phyloP scores from a whole-genome alignment of 2,888 invertebrate species.

The Phortica magna region DNA sequence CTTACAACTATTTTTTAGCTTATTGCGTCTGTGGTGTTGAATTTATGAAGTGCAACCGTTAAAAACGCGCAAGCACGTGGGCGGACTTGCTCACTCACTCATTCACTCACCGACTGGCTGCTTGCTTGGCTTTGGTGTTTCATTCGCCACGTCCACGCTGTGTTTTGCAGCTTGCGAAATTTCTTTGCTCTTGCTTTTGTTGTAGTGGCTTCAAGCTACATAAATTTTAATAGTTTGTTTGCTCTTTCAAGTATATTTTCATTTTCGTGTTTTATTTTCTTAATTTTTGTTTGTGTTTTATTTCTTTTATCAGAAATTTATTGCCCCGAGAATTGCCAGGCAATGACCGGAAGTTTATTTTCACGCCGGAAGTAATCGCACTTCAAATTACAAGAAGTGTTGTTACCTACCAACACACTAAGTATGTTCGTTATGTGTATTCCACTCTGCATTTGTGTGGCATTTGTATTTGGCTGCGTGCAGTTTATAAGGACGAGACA shows the following conservation, averaged over 20 bases:
- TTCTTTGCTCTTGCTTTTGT: background rate
- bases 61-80: slow-evolving; percentile 20
- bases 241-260: slow-evolving; percentile 32
- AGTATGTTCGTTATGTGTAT: background rate
- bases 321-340: slow-evolving; percentile 36
- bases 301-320: slow-evolving; percentile 41
- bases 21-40: slow-evolving; percentile 31
- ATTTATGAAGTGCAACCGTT: slow-evolving; percentile 46
- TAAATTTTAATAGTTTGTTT: slow-evolving; percentile 42
- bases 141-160: background rate
- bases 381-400: slow-evolving; percentile 34
- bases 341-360: slow-evolving; percentile 36
- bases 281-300: slow-evolving; percentile 24
- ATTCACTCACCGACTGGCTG: background rate
- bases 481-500: background rate
- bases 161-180: background rate
- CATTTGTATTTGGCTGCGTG: background rate
- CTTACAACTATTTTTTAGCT: slow-evolving; percentile 17
- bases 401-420: background rate
- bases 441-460: background rate
- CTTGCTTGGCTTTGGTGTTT: too few species aligned
- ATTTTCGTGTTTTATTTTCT: background rate
- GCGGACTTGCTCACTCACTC: background rate
- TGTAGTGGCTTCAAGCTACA: slow-evolving; percentile 4
- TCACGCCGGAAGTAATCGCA: slow-evolving; percentile 44